Conservation (phyloP, 2,888 invertebrate genomes). For the Athrips mouffetella region DNA sequence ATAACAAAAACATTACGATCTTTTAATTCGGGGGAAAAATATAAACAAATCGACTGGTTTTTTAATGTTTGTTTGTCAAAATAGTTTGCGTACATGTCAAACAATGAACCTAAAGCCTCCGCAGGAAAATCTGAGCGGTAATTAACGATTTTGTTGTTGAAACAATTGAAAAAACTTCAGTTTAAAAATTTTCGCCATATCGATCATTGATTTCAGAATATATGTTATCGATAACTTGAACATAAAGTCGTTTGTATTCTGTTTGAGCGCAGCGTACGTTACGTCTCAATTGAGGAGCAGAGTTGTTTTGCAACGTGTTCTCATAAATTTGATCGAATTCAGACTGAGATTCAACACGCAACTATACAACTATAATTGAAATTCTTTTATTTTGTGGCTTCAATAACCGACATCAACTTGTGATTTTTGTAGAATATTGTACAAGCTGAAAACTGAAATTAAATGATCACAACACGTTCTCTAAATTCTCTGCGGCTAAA, state of each 20-base stretch:
- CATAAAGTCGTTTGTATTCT: conserved; percentile 3
- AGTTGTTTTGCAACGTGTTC: not conserved
- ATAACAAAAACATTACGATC: not conserved
- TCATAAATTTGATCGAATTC: not conserved
- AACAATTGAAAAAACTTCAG: conserved; percentile 1
- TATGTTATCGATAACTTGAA: conserved; percentile 12
- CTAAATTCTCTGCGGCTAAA: not conserved
- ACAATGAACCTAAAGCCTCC: not conserved
- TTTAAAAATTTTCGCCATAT: not conserved
- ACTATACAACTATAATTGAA: not conserved
- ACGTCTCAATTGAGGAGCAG: conserved; percentile 1
- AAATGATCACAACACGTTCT: not conserved
- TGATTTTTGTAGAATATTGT: not conserved
- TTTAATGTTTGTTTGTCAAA: not conserved
- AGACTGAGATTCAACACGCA: not conserved
- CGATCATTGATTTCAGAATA: conserved; percentile 2
- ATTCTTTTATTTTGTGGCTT: conserved; percentile 1
- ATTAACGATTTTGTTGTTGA: not conserved
- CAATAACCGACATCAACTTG: conserved; percentile 11
- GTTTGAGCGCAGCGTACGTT: not conserved
- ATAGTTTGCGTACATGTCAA: not conserved
- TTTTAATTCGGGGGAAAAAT: not conserved
- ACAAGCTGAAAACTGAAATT: not conserved
- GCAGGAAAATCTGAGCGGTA: not conserved
- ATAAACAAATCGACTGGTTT: not conserved